Conservation (phyloP, 2,113 vertebrate genomes). For the Calidris pygmaea region DNA sequence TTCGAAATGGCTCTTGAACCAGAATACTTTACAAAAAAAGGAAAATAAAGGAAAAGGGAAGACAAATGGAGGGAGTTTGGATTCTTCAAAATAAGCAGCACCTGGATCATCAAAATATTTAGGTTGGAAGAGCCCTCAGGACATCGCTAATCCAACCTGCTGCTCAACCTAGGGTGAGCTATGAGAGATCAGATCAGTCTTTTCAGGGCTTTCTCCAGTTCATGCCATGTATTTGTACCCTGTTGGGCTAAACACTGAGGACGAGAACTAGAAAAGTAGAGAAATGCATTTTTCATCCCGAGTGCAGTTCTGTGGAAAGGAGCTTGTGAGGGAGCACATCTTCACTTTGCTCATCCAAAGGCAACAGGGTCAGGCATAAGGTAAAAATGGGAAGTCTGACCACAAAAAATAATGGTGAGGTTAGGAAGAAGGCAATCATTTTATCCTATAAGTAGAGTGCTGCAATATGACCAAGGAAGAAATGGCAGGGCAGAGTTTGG, state of each 20-base stretch:
- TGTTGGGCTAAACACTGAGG: background rate
- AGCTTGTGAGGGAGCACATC: background rate
- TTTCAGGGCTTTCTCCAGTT: background rate
- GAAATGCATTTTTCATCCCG: background rate
- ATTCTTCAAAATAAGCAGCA: background rate
- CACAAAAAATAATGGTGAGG: background rate
- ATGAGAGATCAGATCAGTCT: background rate
- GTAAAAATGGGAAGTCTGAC: background rate
- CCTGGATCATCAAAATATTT: background rate
- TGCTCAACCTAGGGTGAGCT: background rate
- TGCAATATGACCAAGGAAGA: background rate
- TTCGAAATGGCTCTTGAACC: background rate
- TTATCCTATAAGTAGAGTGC: background rate
- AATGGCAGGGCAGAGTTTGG: background rate
- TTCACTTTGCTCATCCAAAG: background rate
- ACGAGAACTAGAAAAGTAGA: background rate
- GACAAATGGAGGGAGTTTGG: background rate
- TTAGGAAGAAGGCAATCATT: accelerated
- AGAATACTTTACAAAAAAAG: background rate
- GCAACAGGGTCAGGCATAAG: background rate
- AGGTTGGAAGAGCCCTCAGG: background rate
- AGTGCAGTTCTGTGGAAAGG: background rate
- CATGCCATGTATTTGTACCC: background rate
- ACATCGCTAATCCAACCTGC: background rate
- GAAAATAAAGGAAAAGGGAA: background rate